A percentile compares a stretch with the other conserved stretches of the same genome.
Evolutionary conservation across 2,113 vertebrate species (phyloP).

Genomic region (Anseranas semipalmata): DNA sequence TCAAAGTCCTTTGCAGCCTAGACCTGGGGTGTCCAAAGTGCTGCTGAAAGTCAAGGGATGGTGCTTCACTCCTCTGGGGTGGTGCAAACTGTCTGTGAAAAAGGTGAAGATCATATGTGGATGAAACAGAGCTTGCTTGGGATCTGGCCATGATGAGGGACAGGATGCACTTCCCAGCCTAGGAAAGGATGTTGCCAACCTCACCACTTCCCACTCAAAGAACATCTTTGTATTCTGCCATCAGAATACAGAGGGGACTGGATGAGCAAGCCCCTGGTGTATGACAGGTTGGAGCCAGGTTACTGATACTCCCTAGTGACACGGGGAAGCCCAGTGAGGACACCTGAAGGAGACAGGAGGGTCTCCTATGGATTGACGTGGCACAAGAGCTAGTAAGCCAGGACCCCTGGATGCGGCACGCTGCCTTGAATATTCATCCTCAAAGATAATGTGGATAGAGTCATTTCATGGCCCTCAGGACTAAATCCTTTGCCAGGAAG

Average conservation of each 20-base stretch:
- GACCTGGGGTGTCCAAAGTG: neutral
- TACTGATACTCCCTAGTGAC: neutral
- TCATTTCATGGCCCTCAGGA: neutral
- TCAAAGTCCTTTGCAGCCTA: neutral
- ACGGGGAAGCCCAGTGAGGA: neutral
- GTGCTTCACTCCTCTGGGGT: neutral
- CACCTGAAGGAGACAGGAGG: neutral
- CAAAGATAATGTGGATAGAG: neutral
- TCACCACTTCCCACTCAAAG: accelerated
- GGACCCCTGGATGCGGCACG: neutral
- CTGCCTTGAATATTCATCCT: neutral
- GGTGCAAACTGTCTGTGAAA: neutral
- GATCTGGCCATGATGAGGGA: accelerated
- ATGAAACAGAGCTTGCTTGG: neutral
- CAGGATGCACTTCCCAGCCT: neutral
- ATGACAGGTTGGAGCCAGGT: neutral
- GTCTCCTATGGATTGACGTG: neutral
- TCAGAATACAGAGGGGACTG: neutral
- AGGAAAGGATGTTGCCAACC: neutral
- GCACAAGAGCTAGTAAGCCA: too few relatives aligned
- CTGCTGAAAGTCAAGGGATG: neutral
- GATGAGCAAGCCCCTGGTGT: neutral
- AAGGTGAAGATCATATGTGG: too few relatives aligned
- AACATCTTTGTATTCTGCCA: neutral
- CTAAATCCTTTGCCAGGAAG: neutral